Evolutionary conservation across 2,113 vertebrate species (phyloP).

Genomic region (Brachyistius frenatus): DNA sequence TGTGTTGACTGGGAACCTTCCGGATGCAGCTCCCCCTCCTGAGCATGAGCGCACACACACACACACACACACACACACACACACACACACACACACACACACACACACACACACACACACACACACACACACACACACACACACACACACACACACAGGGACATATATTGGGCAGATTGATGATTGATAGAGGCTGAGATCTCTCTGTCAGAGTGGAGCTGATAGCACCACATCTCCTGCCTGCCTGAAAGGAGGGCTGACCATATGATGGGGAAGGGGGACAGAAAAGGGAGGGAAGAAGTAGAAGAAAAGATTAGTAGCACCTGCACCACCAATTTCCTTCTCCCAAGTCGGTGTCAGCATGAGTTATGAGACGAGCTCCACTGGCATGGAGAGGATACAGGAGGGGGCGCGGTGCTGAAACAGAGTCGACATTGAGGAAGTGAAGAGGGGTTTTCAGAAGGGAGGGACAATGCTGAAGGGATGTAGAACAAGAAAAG

Average conservation of each 20-base stretch:
- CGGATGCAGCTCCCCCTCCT: constrained; percentile 61
- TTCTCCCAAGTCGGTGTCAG: constrained; percentile 54
- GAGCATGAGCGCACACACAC: background rate
- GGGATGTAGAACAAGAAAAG: constrained; percentile 66
- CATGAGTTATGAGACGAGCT: constrained; percentile 54
- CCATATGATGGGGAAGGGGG: constrained; percentile 22
- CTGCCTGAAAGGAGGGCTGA: constrained; percentile 61
- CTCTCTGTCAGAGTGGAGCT: constrained; percentile 77
- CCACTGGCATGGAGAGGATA: constrained; percentile 15
- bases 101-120: constrained; percentile 49
- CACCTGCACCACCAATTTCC: constrained; percentile 68
- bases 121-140: constrained; percentile 48
- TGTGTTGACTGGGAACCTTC: constrained; percentile 83
- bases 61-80: constrained; percentile 53
- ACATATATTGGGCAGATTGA: constrained; percentile 74
- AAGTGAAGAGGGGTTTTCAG: constrained; percentile 46
- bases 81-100: constrained; percentile 51
- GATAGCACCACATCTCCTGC: constrained; percentile 61
- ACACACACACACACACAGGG: constrained; percentile 53
- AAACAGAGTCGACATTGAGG: constrained; percentile 46
- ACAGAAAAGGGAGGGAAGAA: constrained; percentile 29
- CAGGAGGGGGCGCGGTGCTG: background rate
- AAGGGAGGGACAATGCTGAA: constrained; percentile 53
- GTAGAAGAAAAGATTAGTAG: constrained; percentile 48
- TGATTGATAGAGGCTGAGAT: constrained; percentile 85